These are phyloP conservation scores for Crocallis elinguaria DNA, from an alignment of 2,888 invertebrate species.

Conservation along the genomic window DNA sequence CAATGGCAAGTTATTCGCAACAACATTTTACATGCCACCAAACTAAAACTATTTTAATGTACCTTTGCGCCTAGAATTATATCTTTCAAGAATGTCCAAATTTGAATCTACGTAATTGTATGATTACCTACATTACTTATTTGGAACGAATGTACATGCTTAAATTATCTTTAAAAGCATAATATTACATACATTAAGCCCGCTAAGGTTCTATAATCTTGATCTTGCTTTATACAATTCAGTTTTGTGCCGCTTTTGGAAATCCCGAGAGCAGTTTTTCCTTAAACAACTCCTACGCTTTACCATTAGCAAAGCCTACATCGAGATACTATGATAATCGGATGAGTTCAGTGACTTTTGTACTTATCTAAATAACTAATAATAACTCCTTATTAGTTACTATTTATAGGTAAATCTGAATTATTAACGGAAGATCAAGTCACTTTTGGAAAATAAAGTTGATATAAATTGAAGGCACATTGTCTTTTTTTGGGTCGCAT, in stretches of 20 bases:
- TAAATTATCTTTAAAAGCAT: constrained; percentile 12
- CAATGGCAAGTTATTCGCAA: constrained; percentile 80
- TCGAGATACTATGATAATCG: constrained; percentile 45
- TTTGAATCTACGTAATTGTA: constrained; percentile 19
- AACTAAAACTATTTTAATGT: constrained; percentile 14
- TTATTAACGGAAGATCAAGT: constrained; percentile 40
- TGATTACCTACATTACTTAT: constrained; percentile 18
- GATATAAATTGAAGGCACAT: constrained; percentile 16
- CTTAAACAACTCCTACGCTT: constrained; percentile 53
- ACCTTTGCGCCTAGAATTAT: constrained; percentile 4
- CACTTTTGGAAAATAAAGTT: constrained; percentile 11
- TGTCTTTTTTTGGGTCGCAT: constrained; percentile 4
- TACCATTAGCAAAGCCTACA: constrained; percentile 49
- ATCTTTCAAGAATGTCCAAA: constrained; percentile 20
- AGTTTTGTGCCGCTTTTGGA: constrained; percentile 33
- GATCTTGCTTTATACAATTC: constrained; percentile 42
- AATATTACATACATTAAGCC: constrained; percentile 21
- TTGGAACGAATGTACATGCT: constrained; percentile 10
- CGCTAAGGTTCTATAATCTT: constrained; percentile 35
- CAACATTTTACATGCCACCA: constrained; percentile 60
- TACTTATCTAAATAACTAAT: constrained; percentile 31
- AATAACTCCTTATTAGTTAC: constrained; percentile 27
- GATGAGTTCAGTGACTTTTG: constrained; percentile 60
- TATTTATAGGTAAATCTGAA: constrained; percentile 30
- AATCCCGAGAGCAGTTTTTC: constrained; percentile 39